Base-by-base conservation (phyloP, 2,797 vertebrate species). In the Channa striata region DNA sequence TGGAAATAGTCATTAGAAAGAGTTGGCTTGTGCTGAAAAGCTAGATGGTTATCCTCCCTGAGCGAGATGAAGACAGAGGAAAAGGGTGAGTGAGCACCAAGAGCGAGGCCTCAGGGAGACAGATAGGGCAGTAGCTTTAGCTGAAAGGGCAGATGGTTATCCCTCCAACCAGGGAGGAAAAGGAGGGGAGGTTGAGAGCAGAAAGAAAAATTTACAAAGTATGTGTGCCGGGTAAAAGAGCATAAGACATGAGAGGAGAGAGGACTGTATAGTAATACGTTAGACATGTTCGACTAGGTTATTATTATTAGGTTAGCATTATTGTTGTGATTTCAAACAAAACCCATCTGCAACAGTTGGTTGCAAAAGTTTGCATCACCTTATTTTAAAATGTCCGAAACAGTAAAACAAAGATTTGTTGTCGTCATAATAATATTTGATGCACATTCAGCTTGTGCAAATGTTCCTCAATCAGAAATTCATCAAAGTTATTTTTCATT, bases 81-180 rank as follows among this genome's bases (percentile, higher is more conserved):
- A 73, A 59, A 76, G 56, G 58, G 42, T 37, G 30, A 42, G 65
- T 57, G 53, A 60, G 61, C 59, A 59, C 51, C 10, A 39, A 68
- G 68, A 59, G 74, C 50, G 60, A 72, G 67, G 75, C 73, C 78
- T 59, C 52, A 52, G 63, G 68, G 77, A 84, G 87, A 84, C 50
- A 63, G 78, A 86, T 80, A 74, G 87, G 83, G 72, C 74, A 69
- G 52, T 63, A 81, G 67, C 81, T 86, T 83, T 65, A 69, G 83
- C 74, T 79, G 85, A 91, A 89, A 88, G 89, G 81, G 79, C 86
- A 87, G 85, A 90, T 90, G 82, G 80, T 83, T 89, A 89, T 89
- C 87, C 73, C 40, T 52, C 19, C n/a, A 20, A 62, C 39, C 52
- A 62, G n/a, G 51, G 74, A 74, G 50, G 37, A 74, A 59, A 40